A percentile compares a stretch with the other conserved stretches of the same genome.
Conservation (phyloP, 2,888 invertebrate species). For the Emmelina monodactyla region DNA sequence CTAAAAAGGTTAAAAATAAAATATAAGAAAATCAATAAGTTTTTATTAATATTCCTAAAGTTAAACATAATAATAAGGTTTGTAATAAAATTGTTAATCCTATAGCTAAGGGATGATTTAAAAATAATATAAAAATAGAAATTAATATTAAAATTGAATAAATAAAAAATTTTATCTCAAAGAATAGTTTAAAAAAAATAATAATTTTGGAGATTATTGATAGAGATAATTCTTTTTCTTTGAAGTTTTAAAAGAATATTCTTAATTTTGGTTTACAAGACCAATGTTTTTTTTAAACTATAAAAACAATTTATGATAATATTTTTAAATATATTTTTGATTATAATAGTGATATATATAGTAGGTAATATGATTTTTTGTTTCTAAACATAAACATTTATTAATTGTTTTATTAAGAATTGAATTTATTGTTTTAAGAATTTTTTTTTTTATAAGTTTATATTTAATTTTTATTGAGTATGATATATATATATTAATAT, state of each 20-base stretch:
- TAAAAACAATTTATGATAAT: slow-evolving; percentile 68
- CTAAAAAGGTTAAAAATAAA: slow-evolving; percentile 68
- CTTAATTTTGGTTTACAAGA: slow-evolving; percentile 74
- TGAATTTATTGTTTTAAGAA: slow-evolving; percentile 67
- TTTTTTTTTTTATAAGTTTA: slow-evolving; percentile 59
- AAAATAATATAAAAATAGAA: slow-evolving; percentile 29
- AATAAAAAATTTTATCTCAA: slow-evolving; percentile 50
- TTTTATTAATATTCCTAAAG: slow-evolving; percentile 50
- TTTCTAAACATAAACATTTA: slow-evolving; percentile 66
- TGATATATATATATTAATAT: slow-evolving; percentile 64
- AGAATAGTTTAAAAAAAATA: slow-evolving; percentile 72
- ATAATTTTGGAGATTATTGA: slow-evolving; percentile 76
- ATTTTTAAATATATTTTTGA: slow-evolving; percentile 34
- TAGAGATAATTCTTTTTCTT: slow-evolving; percentile 60
- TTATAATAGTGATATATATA: slow-evolving; percentile 56
- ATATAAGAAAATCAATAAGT: slow-evolving; percentile 69
- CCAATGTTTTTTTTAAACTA: slow-evolving; percentile 73
- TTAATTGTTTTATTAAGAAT: slow-evolving; percentile 67
- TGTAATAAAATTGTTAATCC: slow-evolving; percentile 61
- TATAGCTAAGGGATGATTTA: slow-evolving; percentile 61
- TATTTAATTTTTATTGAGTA: slow-evolving; percentile 47
- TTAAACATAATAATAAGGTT: slow-evolving; percentile 53
- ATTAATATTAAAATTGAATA: slow-evolving; percentile 37
- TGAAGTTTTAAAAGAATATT: slow-evolving; percentile 66
- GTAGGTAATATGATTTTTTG: slow-evolving; percentile 58